A percentile compares a stretch with the other conserved stretches of the same genome.
Conservation (phyloP, 92 coral and sea anemone genomes). For the Isaurus tuberculatus region DNA sequence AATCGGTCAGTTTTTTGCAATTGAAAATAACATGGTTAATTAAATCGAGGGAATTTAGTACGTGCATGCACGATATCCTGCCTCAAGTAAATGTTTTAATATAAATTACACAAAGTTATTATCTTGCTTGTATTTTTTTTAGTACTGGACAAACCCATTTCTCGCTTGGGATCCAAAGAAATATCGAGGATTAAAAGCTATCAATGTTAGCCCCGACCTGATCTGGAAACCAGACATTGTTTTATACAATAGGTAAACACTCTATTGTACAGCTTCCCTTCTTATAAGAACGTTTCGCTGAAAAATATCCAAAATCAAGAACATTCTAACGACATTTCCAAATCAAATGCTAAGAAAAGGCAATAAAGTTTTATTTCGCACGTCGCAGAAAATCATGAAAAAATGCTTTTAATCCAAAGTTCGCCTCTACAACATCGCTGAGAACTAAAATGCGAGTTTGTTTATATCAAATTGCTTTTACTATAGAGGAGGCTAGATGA, state of each 20-base stretch:
- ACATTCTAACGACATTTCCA: too few relatives aligned
- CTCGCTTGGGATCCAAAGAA: conserved; percentile 51
- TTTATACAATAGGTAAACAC: conserved; percentile 48
- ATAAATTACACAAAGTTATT: neutral
- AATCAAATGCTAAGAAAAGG: too few relatives aligned
- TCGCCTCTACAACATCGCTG: too few relatives aligned
- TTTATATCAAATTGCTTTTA: too few relatives aligned
- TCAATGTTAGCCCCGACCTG: conserved; percentile 37
- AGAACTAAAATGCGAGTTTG: too few relatives aligned
- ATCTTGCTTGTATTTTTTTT: neutral
- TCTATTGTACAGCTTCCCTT: neutral
- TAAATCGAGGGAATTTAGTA: neutral
- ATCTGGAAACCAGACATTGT: conserved; percentile 61
- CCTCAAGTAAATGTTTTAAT: too few relatives aligned
- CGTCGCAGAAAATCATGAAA: too few relatives aligned
- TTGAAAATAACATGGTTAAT: neutral
- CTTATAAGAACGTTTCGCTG: neutral
- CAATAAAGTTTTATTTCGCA: too few relatives aligned
- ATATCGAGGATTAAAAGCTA: conserved; percentile 28
- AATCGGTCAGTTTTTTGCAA: too few relatives aligned
- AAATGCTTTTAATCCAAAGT: too few relatives aligned
- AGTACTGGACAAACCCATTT: conserved; percentile 49
- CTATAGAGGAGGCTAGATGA: too few relatives aligned
- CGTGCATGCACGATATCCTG: neutral
- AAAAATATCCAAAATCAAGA: too few relatives aligned